Conservation (phyloP, 1,140 invertebrate genomes). For the Planococcus citri region DNA sequence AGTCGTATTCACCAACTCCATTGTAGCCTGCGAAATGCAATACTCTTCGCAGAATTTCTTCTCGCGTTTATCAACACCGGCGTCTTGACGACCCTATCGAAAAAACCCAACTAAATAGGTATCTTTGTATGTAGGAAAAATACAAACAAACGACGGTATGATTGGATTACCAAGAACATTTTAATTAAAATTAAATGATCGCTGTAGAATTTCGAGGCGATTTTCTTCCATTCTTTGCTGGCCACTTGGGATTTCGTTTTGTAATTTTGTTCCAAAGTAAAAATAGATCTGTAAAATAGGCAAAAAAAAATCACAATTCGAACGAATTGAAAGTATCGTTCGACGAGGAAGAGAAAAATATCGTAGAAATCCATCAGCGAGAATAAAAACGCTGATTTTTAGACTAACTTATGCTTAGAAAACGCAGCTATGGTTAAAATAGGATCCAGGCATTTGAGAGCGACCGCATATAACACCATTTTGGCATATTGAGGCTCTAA, state of each 20-base stretch:
- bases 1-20: constrained; percentile 73
- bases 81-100: background rate
- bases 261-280: background rate
- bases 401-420: constrained; percentile 25
- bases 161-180: constrained; percentile 10
- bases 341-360: no score
- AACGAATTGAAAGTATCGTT: no score
- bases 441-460: constrained; percentile 89
- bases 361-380: background rate
- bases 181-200: constrained; percentile 9
- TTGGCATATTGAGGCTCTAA: constrained; percentile 83
- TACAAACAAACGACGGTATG: no score
- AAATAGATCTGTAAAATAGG: background rate
- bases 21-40: constrained; percentile 63
- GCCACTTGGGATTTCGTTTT: background rate
- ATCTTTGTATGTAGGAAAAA: no score
- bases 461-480: constrained; percentile 78
- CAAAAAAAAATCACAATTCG: background rate
- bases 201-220: constrained; percentile 3
- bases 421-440: constrained; percentile 69
- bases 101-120: no score
- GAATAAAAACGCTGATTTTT: no score
- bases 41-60: constrained; percentile 31
- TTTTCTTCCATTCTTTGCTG: constrained; percentile 12
- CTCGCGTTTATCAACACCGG: background rate